Conservation (phyloP, 2,113 vertebrate genomes). For the Apistogramma diplotaenia region DNA sequence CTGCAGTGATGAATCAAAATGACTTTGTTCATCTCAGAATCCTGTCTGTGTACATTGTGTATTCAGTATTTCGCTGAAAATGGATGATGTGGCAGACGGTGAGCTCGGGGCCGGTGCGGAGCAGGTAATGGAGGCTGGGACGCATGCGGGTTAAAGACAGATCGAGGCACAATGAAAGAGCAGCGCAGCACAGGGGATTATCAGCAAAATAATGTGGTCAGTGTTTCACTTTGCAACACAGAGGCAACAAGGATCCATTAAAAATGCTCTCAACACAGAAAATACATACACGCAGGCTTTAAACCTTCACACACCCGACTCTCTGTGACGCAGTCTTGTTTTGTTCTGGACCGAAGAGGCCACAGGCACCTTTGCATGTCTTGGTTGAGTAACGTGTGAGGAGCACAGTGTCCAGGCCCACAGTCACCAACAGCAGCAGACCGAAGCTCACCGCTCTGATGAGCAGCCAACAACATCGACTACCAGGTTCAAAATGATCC, state of each 20-base stretch:
- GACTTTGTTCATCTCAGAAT: neutral
- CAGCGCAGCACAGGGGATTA: neutral
- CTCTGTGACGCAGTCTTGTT: neutral
- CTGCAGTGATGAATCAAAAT: neutral
- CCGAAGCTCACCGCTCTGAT: neutral
- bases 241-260: neutral
- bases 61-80: neutral
- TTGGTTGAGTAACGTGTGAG: neutral
- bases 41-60: neutral
- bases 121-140: neutral
- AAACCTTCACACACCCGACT: neutral
- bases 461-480: neutral
- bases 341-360: neutral
- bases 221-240: neutral
- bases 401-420: neutral
- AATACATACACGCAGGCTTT: neutral
- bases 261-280: neutral
- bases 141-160: neutral
- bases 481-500: neutral
- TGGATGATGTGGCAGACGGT: neutral
- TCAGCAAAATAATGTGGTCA: neutral
- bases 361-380: neutral
- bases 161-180: neutral
- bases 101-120: neutral
- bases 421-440: neutral